A percentile compares a stretch with the other conserved stretches of the same genome.
phyloP scores from a whole-genome alignment of 1,140 invertebrate species.

The Diachasma alloeum region DNA sequence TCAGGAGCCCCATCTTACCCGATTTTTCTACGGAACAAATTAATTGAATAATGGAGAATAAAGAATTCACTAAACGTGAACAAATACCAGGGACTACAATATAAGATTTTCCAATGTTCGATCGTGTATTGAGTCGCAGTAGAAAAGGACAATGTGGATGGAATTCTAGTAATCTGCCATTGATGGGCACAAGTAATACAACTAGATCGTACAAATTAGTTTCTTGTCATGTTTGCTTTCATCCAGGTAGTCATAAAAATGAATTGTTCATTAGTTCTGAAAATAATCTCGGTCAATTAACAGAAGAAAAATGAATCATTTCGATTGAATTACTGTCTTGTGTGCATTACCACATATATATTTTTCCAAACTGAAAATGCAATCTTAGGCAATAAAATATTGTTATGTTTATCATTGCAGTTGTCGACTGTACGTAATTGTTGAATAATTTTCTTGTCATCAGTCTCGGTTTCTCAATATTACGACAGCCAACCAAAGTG shows the following conservation, averaged over 20 bases:
- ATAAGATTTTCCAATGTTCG: neutral
- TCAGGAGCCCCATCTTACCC: neutral
- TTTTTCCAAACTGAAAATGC: neutral
- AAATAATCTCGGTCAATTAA: neutral
- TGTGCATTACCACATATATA: neutral
- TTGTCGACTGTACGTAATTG: neutral
- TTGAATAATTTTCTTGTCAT: slow-evolving; percentile 1
- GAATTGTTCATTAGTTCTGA: neutral
- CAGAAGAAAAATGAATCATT: neutral
- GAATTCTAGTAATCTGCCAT: neutral
- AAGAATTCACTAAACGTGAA: neutral
- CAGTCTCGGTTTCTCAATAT: slow-evolving; percentile 52
- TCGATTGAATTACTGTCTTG: neutral
- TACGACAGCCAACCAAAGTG: slow-evolving; percentile 54
- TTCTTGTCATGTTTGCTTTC: neutral
- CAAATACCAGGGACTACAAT: neutral
- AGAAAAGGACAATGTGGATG: neutral
- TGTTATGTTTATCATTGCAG: slow-evolving; percentile 44
- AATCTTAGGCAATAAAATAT: slow-evolving; percentile 41
- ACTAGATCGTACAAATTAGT: neutral
- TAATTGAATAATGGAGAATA: neutral
- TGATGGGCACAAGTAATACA: neutral
- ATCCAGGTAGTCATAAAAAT: slow-evolving; percentile 1
- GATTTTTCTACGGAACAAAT: neutral
- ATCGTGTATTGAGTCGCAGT: neutral